A percentile compares a stretch with the other conserved stretches of the same genome.
phyloP scores from a whole-genome alignment of 2,113 vertebrate genomes.

The Engystomops pustulosus region DNA sequence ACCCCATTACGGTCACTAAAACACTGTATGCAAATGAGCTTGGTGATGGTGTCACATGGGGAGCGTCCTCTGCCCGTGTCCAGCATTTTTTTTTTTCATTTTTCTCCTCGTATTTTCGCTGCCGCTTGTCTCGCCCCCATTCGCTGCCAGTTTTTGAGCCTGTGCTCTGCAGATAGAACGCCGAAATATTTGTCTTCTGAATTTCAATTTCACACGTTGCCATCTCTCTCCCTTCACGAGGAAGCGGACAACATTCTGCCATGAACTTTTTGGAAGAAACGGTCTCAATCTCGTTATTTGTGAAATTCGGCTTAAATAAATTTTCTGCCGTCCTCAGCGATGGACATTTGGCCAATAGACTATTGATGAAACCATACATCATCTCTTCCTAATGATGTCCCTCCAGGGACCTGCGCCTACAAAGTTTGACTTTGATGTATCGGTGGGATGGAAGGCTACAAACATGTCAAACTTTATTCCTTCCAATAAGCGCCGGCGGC shows the following conservation, averaged over 20 bases:
- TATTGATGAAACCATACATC: constrained; percentile 35
- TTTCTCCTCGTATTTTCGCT: too few species aligned
- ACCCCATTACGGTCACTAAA: background rate
- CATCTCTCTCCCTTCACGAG: too few species aligned
- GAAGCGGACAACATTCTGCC: too few species aligned
- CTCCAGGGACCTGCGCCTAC: background rate
- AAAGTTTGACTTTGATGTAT: constrained; percentile 46
- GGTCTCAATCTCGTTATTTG: background rate
- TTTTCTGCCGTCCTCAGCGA: background rate
- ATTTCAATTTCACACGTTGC: background rate
- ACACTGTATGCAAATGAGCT: background rate
- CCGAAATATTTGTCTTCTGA: background rate
- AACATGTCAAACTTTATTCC: constrained; percentile 8
- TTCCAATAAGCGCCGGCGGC: background rate
- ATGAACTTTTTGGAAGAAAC: background rate
- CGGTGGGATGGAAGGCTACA: background rate
- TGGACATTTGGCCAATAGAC: constrained; percentile 21
- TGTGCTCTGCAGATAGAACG: background rate
- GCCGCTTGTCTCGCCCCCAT: too few species aligned
- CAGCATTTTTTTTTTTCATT: background rate
- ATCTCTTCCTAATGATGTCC: constrained; percentile 22
- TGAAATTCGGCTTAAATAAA: background rate
- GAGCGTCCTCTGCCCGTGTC: too few species aligned
- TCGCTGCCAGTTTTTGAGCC: background rate
- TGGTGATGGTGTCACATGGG: too few species aligned